These are phyloP conservation scores for Bombus pyrosoma DNA, from an alignment of 1,140 invertebrate genomes.

Conservation along the genomic window DNA sequence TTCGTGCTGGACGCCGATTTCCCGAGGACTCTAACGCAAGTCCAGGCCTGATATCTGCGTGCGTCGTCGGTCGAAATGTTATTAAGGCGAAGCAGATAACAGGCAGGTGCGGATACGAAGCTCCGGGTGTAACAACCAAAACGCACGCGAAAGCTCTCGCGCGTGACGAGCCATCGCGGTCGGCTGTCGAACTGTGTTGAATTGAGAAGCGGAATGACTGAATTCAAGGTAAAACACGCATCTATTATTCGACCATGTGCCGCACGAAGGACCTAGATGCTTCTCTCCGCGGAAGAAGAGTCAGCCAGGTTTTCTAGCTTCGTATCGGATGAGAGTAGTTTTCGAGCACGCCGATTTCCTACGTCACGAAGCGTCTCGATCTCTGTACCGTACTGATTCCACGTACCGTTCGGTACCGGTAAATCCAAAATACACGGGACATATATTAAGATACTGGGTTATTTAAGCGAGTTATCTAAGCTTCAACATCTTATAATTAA, in stretches of 20 bases:
- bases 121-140: constrained; percentile 65
- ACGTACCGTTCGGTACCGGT: constrained; percentile 4
- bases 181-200: constrained; percentile 55
- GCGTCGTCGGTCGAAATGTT: constrained; percentile 60
- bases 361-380: constrained; percentile 11
- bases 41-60: constrained; percentile 46
- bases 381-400: constrained; percentile 1
- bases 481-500: neutral
- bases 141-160: constrained; percentile 65
- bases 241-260: constrained; percentile 39
- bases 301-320: neutral
- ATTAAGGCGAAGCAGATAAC: constrained; percentile 63
- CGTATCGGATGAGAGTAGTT: neutral
- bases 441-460: neutral
- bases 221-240: constrained; percentile 56
- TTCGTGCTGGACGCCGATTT: constrained; percentile 51
- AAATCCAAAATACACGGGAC: neutral
- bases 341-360: neutral
- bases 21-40: constrained; percentile 18
- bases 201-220: constrained; percentile 45
- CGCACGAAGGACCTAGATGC: constrained; percentile 49
- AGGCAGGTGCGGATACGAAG: constrained; percentile 63
- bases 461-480: neutral
- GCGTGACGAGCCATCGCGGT: constrained; percentile 64
- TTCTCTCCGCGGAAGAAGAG: constrained; percentile 42